Base-by-base conservation (phyloP, 2,797 vertebrate species). In the Sebastes trivittatus region DNA sequence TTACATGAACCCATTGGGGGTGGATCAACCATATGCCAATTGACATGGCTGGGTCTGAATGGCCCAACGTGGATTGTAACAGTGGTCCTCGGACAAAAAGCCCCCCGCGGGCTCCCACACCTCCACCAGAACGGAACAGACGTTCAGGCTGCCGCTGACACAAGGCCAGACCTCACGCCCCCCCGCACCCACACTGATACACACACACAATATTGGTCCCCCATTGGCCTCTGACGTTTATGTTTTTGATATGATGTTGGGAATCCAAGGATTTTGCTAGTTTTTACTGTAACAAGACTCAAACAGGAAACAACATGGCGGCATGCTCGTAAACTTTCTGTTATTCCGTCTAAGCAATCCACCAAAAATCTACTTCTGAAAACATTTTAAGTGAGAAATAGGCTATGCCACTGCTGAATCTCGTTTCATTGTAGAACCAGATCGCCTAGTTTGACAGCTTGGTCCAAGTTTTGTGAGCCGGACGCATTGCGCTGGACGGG, bases 1-100 rank as follows among this genome's bases (percentile, higher is more conserved):
- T 96, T 97, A 98, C 97, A 98, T 98, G 97, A 97, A 97, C 97
- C 96, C 97, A 98, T 98, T 98, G 94, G 97, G 95, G 96, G 94
- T 94, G 97, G 97, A 96, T 98, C 97, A 98, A 97, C 97, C 97
- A 97, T 97, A 97, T 96, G 97, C 94, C 96, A 96, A 97, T 96
- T 87, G 96, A 98, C 97, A 97, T 96, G 93, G 92, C 90, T 81
- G 95, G 94, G 95, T 91, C 96, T 96, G 96, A 97, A 97, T 96
- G 94, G 95, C 76, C 78, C 85, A 66, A 86, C 82, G 86, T 81
- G 91, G 90, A 93, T 91, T 92, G 92, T 93, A 94, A 94, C 94
- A 92, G 94, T 93, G 92, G 91, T 90, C 58, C 86, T 77, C 18
- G 64, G 83, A 94, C 92, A 95, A 92, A 94, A 94, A 91, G 77